Conservation (phyloP, 2,113 vertebrate genomes). For the Lonchura striata region DNA sequence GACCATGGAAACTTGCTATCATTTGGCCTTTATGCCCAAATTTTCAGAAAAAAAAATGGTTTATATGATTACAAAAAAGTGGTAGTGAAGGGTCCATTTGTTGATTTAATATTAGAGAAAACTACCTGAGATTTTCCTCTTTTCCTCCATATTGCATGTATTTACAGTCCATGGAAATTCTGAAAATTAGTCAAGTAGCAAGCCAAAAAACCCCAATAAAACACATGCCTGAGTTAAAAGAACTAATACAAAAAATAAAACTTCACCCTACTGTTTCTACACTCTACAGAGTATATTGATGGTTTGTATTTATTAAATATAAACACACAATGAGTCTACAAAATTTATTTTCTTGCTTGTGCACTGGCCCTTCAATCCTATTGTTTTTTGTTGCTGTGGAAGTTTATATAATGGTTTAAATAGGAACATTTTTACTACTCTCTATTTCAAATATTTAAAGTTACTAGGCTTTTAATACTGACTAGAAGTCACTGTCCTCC, state of each 20-base stretch:
- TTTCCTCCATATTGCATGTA: neutral
- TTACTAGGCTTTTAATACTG: neutral
- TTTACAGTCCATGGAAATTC: neutral
- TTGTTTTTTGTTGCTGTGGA: neutral
- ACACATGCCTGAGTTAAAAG: neutral
- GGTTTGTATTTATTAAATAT: neutral
- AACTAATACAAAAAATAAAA: neutral
- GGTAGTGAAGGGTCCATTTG: neutral
- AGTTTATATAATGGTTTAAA: neutral
- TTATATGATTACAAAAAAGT: neutral
- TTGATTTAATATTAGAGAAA: neutral
- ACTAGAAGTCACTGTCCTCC: neutral
- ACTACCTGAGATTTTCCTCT: neutral
- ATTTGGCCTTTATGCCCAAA: neutral
- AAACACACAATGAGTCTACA: neutral
- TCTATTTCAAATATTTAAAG: neutral
- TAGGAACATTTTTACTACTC: neutral
- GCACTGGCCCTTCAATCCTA: neutral
- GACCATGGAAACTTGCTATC: neutral
- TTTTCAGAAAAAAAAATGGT: neutral
- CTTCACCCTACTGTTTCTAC: accelerated
- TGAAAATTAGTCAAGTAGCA: neutral
- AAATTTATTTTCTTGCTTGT: neutral
- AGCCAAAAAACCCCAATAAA: neutral
- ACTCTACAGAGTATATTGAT: neutral